These are phyloP conservation scores for Brachionus calyciflorus DNA, from an alignment of 1,140 invertebrate species.

Conservation along the genomic window DNA sequence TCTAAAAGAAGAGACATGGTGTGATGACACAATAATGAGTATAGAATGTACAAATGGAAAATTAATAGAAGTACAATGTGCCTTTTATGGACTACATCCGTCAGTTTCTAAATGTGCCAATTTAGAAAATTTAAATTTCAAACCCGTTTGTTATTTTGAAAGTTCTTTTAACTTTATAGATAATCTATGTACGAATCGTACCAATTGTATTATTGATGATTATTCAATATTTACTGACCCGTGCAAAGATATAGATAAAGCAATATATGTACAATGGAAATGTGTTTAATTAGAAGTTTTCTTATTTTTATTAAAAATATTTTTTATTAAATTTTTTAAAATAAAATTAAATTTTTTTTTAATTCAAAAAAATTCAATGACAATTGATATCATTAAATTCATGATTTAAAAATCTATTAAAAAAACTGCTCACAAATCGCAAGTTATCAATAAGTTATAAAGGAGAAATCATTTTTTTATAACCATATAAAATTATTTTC, in stretches of 20 bases:
- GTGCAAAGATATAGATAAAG: constrained; percentile 12
- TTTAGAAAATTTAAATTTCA: not conserved
- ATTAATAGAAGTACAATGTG: constrained; percentile 27
- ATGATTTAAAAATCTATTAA: too few species aligned
- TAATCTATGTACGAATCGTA: not conserved
- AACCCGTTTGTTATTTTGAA: constrained; percentile 39
- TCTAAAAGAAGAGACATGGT: not conserved
- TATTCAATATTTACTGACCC: not conserved
- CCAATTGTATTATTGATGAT: constrained; percentile 4
- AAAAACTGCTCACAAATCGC: too few species aligned
- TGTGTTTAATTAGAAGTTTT: constrained; percentile 2
- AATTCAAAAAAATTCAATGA: constrained; percentile 6
- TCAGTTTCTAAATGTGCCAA: not conserved
- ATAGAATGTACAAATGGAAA: not conserved
- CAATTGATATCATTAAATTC: too few species aligned
- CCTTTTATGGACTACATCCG: constrained; percentile 43
- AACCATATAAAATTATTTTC: too few species aligned
- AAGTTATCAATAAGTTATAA: too few species aligned
- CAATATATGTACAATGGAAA: constrained; percentile 22
- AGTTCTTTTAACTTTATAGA: not conserved
- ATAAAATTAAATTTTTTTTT: not conserved
- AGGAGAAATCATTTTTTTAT: too few species aligned
- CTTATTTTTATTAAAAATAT: not conserved
- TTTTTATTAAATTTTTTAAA: not conserved
- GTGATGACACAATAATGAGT: constrained; percentile 23